phyloP scores from a whole-genome alignment of 2,888 invertebrate species.

The Antheraea yamamai region DNA sequence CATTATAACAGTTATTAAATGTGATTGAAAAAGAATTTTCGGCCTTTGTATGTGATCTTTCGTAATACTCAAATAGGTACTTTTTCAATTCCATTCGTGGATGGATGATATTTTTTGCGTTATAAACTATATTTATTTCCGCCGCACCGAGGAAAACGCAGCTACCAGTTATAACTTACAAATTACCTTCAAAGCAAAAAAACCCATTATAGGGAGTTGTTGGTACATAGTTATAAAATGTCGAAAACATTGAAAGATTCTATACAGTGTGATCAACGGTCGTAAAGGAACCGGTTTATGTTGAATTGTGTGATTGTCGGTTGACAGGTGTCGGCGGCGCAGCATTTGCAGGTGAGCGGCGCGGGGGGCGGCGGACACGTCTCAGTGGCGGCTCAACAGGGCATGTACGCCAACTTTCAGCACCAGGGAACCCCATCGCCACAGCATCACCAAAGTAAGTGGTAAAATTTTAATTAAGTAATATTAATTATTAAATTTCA shows the following conservation, averaged over 20 bases:
- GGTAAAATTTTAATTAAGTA: too few species aligned
- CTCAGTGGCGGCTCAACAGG: conserved; percentile 92
- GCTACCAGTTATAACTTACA: too few species aligned
- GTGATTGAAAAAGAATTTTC: neutral
- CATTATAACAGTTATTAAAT: too few species aligned
- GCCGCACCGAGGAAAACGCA: neutral
- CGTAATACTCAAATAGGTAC: neutral
- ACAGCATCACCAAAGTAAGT: conserved; percentile 76
- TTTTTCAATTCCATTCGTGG: neutral
- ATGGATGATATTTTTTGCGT: neutral
- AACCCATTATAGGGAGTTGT: neutral
- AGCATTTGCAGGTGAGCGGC: conserved; percentile 90
- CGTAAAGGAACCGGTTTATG: neutral
- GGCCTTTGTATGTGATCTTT: neutral
- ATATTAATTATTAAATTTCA: neutral
- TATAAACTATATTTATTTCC: neutral
- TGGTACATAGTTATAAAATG: neutral
- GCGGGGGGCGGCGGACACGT: conserved; percentile 87
- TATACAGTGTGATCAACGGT: neutral
- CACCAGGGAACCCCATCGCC: conserved; percentile 73
- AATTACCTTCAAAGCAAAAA: neutral
- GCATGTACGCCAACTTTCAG: conserved; percentile 85
- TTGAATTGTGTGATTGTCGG: conserved; percentile 22
- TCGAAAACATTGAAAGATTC: neutral
- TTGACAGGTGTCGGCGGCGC: conserved; percentile 91